Evolutionary conservation across 2,888 invertebrate genomes (phyloP), one percentile per base, ranked within the genome.

Genomic region (Drosophila lutescens): DNA sequence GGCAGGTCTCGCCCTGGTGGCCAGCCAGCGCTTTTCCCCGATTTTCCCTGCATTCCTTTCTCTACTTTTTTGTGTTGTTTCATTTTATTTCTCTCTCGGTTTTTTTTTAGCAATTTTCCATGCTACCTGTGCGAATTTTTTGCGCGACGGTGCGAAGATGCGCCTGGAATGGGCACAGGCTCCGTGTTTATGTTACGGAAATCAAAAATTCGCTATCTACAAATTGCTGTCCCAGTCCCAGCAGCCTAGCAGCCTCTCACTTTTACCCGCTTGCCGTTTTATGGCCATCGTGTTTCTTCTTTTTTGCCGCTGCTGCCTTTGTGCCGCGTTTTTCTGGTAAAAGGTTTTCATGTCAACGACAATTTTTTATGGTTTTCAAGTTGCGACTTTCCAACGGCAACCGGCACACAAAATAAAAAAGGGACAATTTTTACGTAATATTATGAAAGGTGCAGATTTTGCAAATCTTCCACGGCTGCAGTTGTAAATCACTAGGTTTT

Each of bases 121-220:
- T 78, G 90, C 88, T 90, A 90, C 90, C 90, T 90, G 90, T 90
- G 78, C 77, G 57, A 79, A 89, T 90, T 90, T 86, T 90, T 88
- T 78, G 71, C 77, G 69, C 69, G 79, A 73, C 76, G 69, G 79
- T 83, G 82, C 80, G 71, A 38, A 53, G 51, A 23, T 51, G 59
- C 40, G 61, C 30, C 51, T 43, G 54, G 50, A 51, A 55, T 66
- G 72, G 62, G 74, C 62, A 68, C 70, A 57, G 54, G 73, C 75
- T 70, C 55, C 63, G 65, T 87, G 88, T 89, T 88, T 88, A 84
- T 86, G 89, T 89, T 89, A 79, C 76, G 84, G 79, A 89, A 86
- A 88, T 89, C 84, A 89, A 87, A 84, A 84, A 72, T 88, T 77
- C 72, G 72, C 79, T 88, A 89, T 88, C 83, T 83, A 74, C 77